Percentiles rank a stretch among this genome's conserved stretches.
Conservation (phyloP, 2,797 vertebrate genomes). For the Mus spretus region DNA sequence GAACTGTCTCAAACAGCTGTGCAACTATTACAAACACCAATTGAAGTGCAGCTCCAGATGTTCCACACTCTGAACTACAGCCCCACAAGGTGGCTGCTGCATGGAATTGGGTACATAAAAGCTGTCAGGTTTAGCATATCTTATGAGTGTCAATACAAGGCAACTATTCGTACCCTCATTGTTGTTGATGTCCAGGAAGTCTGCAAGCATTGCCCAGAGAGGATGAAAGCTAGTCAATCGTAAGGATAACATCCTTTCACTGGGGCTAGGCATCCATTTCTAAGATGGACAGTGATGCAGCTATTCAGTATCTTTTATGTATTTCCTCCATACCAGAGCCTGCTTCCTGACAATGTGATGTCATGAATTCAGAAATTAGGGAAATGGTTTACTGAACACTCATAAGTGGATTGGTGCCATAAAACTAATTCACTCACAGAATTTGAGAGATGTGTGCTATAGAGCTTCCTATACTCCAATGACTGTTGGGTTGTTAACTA, state of each 20-base stretch:
- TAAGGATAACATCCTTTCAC: background rate
- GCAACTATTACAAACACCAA: slow-evolving; percentile 32
- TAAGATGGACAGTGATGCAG: fast-evolving
- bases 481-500: background rate
- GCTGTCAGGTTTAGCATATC: slow-evolving; percentile 15
- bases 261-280: background rate
- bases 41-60: slow-evolving; percentile 77
- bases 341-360: background rate
- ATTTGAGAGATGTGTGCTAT: background rate
- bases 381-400: background rate
- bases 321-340: background rate
- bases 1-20: slow-evolving; percentile 67
- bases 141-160: background rate
- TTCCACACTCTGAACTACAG: slow-evolving; percentile 23
- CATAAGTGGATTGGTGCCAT: background rate
- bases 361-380: background rate
- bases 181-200: background rate
- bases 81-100: slow-evolving; percentile 12
- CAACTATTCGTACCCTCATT: background rate
- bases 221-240: background rate
- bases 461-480: background rate
- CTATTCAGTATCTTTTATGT: background rate
- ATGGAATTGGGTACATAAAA: slow-evolving; percentile 38
- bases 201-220: background rate
- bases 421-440: background rate